Evolutionary conservation across 2,797 vertebrate species (phyloP).

Genomic region (Thunnus albacares): DNA sequence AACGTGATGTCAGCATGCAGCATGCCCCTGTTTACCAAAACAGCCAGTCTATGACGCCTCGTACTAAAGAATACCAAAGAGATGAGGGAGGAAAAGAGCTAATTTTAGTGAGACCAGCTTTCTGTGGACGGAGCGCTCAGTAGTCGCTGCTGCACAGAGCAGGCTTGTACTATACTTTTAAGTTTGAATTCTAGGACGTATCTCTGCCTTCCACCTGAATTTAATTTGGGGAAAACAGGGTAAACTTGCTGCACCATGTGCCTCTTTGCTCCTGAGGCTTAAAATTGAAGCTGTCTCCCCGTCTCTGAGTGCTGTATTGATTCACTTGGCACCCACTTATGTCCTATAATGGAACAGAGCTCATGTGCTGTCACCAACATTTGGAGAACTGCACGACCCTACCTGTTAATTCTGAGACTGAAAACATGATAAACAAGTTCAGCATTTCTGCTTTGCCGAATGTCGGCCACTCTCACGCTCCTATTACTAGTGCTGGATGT

Average conservation of each 20-base stretch:
- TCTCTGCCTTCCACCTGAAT: constrained; percentile 16
- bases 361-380: constrained; percentile 51
- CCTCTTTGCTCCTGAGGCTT: constrained; percentile 37
- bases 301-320: constrained; percentile 56
- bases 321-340: constrained; percentile 64
- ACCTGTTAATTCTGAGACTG: constrained; percentile 18
- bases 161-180: not conserved
- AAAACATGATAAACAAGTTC: constrained; percentile 34
- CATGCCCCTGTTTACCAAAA: constrained; percentile 41
- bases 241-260: constrained; percentile 26
- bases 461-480: constrained; percentile 22
- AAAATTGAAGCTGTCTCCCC: constrained; percentile 39
- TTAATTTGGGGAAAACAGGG: constrained; percentile 17
- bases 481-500: constrained; percentile 36
- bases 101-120: constrained; percentile 22
- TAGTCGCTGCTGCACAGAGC: not conserved
- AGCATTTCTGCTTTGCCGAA: constrained; percentile 21
- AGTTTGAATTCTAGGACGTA: not conserved
- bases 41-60: constrained; percentile 22
- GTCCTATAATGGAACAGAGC: constrained; percentile 58
- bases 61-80: constrained; percentile 34
- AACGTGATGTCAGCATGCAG: constrained; percentile 58
- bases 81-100: constrained; percentile 22
- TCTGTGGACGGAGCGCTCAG: not conserved
- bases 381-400: constrained; percentile 27